phyloP scores from a whole-genome alignment of 2,113 vertebrate species.

The Dicaeum eximium region DNA sequence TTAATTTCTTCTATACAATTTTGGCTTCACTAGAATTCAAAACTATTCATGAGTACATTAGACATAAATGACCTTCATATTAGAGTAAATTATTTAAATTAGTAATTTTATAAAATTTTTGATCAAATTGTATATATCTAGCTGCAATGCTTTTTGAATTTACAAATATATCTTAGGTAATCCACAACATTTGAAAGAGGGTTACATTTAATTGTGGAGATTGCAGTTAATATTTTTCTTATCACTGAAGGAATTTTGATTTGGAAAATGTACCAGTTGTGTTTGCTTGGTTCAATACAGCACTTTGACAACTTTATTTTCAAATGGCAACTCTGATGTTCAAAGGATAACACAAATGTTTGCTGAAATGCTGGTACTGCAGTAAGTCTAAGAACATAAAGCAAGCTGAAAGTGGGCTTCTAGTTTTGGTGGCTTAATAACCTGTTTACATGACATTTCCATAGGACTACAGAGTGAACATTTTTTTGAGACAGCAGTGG shows the following conservation, averaged over 20 bases:
- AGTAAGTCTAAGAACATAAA: slow-evolving; percentile 3
- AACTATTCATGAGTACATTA: neutral
- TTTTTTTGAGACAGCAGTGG: slow-evolving; percentile 99
- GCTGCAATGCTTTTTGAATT: neutral
- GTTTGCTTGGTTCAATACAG: neutral
- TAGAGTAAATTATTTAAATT: neutral
- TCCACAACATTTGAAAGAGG: neutral
- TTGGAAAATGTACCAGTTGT: slow-evolving; percentile 50
- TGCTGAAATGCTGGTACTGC: neutral
- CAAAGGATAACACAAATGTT: neutral
- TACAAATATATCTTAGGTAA: neutral
- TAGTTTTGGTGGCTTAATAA: slow-evolving; percentile 29
- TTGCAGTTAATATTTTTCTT: neutral
- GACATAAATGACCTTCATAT: neutral
- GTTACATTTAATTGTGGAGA: neutral
- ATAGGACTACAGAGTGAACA: slow-evolving; percentile 99
- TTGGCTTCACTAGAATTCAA: neutral
- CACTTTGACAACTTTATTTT: neutral
- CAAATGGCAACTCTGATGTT: neutral
- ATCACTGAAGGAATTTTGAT: neutral
- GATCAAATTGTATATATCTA: neutral
- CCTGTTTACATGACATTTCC: slow-evolving; percentile 64
- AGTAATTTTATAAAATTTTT: neutral
- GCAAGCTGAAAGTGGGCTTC: neutral
- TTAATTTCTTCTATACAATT: neutral